A percentile compares a stretch with the other conserved stretches of the same genome.
These are phyloP conservation scores for Etheostoma spectabile DNA, from an alignment of 2,113 vertebrate species.

Conservation along the genomic window DNA sequence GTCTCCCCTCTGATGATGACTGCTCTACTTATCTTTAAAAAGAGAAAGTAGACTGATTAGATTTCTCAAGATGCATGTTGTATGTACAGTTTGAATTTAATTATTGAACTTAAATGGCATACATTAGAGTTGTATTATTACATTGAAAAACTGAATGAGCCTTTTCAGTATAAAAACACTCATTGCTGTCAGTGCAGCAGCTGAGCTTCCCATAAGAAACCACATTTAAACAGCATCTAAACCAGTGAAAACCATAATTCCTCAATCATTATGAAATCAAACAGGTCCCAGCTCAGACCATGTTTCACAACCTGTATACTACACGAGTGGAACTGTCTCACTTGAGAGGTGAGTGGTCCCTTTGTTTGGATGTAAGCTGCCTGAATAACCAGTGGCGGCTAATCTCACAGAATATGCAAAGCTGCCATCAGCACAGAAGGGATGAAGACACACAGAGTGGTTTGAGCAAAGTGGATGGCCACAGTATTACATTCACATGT, in stretches of 20 bases:
- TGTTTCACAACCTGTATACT: not conserved
- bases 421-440: conserved; percentile 39
- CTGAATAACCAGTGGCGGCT: conserved; percentile 50
- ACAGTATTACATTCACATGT: not conserved
- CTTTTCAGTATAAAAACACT: not conserved
- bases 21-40: not conserved
- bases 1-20: not conserved
- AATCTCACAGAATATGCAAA: conserved; percentile 80
- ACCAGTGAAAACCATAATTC: conserved; percentile 12
- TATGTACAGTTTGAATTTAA: not conserved
- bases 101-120: not conserved
- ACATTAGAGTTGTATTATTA: not conserved
- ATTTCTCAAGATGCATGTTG: not conserved
- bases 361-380: conserved; percentile 73
- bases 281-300: not conserved
- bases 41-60: not conserved
- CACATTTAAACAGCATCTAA: not conserved
- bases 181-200: not conserved
- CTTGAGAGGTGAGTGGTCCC: conserved; percentile 54
- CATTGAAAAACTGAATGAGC: not conserved
- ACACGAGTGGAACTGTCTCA: conserved; percentile 16
- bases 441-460: not conserved
- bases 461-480: not conserved
- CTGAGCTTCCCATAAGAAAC: not conserved
- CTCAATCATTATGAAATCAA: conserved; percentile 2